Evolutionary conservation across 1,140 invertebrate genomes (phyloP).

Genomic region (Hyles vespertilio): DNA sequence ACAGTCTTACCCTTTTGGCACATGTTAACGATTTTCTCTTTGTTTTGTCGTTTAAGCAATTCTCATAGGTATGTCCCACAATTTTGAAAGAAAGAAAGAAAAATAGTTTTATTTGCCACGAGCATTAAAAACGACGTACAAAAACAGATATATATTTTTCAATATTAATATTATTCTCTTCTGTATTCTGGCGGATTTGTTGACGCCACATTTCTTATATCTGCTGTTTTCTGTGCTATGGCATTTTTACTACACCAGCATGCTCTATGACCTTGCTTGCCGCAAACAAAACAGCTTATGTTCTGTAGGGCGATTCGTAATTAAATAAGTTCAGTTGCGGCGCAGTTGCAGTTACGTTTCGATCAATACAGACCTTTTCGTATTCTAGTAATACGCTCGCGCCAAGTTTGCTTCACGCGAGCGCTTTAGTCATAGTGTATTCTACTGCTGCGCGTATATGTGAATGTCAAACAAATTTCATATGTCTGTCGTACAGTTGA

Average conservation of each 20-base stretch:
- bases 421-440: too few species aligned
- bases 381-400: too few species aligned
- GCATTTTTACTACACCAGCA: not conserved
- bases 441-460: too few species aligned
- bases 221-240: not conserved
- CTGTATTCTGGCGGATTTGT: not conserved
- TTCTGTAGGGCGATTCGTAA: not conserved
- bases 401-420: too few species aligned
- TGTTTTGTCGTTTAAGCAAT: conserved; percentile 13
- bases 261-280: conserved; percentile 9
- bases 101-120: too few species aligned
- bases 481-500: too few species aligned
- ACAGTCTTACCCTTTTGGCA: conserved; percentile 10
- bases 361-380: too few species aligned
- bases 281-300: not conserved
- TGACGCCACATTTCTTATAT: not conserved
- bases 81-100: not conserved
- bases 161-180: conserved; percentile 12
- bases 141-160: not conserved
- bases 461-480: too few species aligned
- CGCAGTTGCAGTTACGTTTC: too few species aligned
- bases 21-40: conserved; percentile 6
- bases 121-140: too few species aligned
- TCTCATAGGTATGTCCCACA: conserved; percentile 11
- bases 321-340: too few species aligned